phyloP scores from a whole-genome alignment of 2,113 vertebrate species.

The Buteo buteo region DNA sequence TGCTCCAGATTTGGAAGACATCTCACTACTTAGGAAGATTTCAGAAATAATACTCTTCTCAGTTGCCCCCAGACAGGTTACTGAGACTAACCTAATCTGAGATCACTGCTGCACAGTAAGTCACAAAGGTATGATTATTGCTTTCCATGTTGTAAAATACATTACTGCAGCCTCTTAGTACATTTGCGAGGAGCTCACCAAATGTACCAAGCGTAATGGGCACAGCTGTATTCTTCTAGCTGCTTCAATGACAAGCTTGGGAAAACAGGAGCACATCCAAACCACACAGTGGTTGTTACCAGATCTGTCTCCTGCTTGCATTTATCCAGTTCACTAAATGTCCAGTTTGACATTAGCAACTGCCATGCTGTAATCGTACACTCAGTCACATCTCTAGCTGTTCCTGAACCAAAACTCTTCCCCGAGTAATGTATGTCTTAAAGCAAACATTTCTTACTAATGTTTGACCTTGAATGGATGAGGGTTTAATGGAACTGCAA shows the following conservation, averaged over 20 bases:
- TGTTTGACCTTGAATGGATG: not conserved
- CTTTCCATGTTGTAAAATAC: not conserved
- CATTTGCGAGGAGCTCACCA: too few relatives aligned
- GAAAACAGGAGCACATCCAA: not conserved
- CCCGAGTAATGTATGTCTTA: not conserved
- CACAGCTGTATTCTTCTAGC: accelerated
- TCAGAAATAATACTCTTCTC: not conserved
- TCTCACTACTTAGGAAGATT: not conserved
- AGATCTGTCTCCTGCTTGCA: too few relatives aligned
- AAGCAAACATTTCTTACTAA: not conserved
- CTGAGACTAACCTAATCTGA: not conserved
- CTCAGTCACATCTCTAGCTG: not conserved
- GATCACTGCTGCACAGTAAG: too few relatives aligned
- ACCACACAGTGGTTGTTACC: accelerated
- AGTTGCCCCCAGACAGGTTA: not conserved
- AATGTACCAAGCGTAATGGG: accelerated
- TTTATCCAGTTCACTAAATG: not conserved
- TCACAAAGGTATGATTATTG: not conserved
- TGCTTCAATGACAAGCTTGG: not conserved
- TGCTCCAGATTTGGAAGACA: not conserved
- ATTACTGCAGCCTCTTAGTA: not conserved
- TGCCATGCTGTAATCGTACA: not conserved
- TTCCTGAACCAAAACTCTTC: not conserved
- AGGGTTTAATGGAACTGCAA: not conserved
- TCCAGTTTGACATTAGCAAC: not conserved